Evolutionary conservation across 2,113 vertebrate species (phyloP), one percentile per base, ranked within the genome.

Genomic region (Pedionomus torquatus): DNA sequence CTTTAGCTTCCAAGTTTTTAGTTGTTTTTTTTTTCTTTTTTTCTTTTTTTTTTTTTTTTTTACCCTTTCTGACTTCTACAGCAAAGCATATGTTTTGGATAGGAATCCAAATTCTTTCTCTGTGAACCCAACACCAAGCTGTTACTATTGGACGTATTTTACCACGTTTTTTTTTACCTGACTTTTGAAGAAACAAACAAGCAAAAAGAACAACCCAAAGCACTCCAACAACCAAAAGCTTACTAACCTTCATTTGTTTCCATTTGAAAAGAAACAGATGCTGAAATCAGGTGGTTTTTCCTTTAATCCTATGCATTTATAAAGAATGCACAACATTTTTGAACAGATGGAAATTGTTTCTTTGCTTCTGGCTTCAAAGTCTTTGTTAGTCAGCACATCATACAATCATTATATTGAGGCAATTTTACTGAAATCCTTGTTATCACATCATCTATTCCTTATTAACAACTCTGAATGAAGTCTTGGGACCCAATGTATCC

Each of bases 311-410:
- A 26, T 46, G 33, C 49, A 44, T 74, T 88, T 92, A 66, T 76
- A 84, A 94, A 91, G 87, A 91, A 92, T n/a, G 55, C 54, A 77
- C 69, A 92, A 65, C 78, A 83, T 68, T 84, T 81, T 78, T 94
- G 69, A 95, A 93, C 89, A 96, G 63, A 96, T 95, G 95, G 96
- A 93, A 96, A 72, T 91, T 94, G 61, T 96, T 96, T 89, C 94
- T 95, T 75, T 87, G 55, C 60, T 68, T 93, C 77, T 84, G 89
- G 30, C 57, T 93, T 95, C 93, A 91, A 97, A 96, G 91, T 71
- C 77, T 82, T 58, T 78, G 66, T 87, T 87, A 82, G 79, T 61
- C 79, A 90, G 63, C 88, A 95, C 83, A 93, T 86, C 90, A 83
- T 80, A 85, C 57, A 79, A 31, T 74, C 54, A 52, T 87, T 87